These are phyloP conservation scores for Agrotis segetum DNA, from an alignment of 2,888 invertebrate species.

Conservation along the genomic window DNA sequence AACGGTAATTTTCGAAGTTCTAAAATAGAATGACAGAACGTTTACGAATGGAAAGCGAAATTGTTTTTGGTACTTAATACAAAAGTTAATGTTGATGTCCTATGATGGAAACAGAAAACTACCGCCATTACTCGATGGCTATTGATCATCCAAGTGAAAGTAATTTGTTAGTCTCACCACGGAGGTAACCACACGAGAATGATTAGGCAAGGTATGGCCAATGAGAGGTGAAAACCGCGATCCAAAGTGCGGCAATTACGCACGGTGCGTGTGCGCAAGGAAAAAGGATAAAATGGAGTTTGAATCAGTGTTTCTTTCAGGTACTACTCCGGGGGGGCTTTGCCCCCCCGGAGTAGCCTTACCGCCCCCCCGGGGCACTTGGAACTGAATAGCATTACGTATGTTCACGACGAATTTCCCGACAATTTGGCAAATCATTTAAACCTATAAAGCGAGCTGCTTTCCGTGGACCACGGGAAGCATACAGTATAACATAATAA, in stretches of 20 bases:
- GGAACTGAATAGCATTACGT: too few relatives aligned
- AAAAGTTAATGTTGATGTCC: constrained; percentile 69
- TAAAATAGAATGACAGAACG: constrained; percentile 60
- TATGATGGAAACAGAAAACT: constrained; percentile 72
- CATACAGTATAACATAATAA: too few relatives aligned
- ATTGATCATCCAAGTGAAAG: constrained; percentile 81
- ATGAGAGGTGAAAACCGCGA: constrained; percentile 71
- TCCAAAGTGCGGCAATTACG: constrained; percentile 63
- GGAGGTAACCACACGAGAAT: constrained; percentile 72
- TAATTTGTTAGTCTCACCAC: constrained; percentile 78
- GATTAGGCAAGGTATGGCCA: constrained; percentile 70
- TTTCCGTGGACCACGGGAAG: too few relatives aligned
- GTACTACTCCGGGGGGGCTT: too few relatives aligned
- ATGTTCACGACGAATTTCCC: too few relatives aligned
- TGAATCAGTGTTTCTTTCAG: too few relatives aligned
- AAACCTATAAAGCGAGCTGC: too few relatives aligned
- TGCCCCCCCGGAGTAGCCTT: too few relatives aligned
- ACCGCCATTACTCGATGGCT: constrained; percentile 55
- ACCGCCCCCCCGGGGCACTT: too few relatives aligned
- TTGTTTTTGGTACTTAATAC: constrained; percentile 59
- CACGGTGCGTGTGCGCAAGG: constrained; percentile 23
- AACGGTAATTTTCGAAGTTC: constrained; percentile 39
- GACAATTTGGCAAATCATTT: too few relatives aligned
- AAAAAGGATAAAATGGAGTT: constrained; percentile 45
- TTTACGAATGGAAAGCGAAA: constrained; percentile 69